Percentiles rank a stretch among this genome's conserved stretches.
These are phyloP conservation scores for Poecilia velifera DNA, from an alignment of 2,797 vertebrate genomes.

Conservation along the genomic window DNA sequence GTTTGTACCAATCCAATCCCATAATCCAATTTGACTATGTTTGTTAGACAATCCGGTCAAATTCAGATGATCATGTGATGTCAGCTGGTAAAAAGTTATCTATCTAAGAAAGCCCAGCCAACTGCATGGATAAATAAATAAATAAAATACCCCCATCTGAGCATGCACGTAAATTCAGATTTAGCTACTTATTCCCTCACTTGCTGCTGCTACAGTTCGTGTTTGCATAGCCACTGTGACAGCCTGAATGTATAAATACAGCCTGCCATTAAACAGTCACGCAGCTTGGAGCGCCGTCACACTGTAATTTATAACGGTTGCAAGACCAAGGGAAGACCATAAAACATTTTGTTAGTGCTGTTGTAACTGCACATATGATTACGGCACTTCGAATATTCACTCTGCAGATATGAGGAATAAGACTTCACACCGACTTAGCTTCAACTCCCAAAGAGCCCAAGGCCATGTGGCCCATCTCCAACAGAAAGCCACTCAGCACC, in stretches of 20 bases:
- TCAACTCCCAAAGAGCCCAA: slow-evolving; percentile 66
- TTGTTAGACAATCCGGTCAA: background rate
- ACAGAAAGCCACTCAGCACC: slow-evolving; percentile 75
- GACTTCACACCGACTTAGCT: slow-evolving; percentile 71
- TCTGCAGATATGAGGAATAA: slow-evolving; percentile 63
- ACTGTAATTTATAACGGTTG: slow-evolving; percentile 22
- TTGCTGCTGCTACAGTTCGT: slow-evolving; percentile 37
- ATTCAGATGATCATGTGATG: background rate
- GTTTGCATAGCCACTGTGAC: slow-evolving; percentile 42
- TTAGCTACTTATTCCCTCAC: slow-evolving; percentile 16
- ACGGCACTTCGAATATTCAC: slow-evolving; percentile 56
- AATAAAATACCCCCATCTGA: background rate
- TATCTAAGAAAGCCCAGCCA: background rate
- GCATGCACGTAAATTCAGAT: slow-evolving; percentile 9
- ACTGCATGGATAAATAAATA: background rate
- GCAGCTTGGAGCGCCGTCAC: slow-evolving; percentile 38
- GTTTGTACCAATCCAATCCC: background rate
- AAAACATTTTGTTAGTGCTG: slow-evolving; percentile 54
- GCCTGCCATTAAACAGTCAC: slow-evolving; percentile 36
- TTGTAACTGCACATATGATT: slow-evolving; percentile 65
- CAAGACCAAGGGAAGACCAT: slow-evolving; percentile 43
- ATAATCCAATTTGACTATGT: background rate
- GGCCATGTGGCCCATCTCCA: slow-evolving; percentile 75
- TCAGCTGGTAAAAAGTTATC: background rate
- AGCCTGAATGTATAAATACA: slow-evolving; percentile 37